phyloP scores from a whole-genome alignment of 2,113 vertebrate species.

The Catharus bicknelli region DNA sequence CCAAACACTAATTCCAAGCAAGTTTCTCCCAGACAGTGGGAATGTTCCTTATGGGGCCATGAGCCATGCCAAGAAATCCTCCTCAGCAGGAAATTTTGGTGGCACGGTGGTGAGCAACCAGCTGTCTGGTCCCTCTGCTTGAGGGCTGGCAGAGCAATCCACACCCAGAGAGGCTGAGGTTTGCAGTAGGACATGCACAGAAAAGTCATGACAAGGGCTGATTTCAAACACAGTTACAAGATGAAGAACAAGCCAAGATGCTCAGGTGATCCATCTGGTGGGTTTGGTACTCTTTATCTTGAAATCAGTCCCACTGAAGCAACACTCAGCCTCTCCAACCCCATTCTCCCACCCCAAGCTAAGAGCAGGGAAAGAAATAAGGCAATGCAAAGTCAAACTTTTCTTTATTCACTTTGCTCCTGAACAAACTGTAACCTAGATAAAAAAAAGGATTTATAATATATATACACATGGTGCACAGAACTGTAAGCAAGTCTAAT shows the following conservation, averaged over 20 bases:
- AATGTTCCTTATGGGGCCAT: background rate
- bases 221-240: background rate
- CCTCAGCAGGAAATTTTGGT: background rate
- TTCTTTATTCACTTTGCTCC: background rate
- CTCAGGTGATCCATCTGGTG: background rate
- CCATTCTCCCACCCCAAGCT: fast-evolving
- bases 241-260: background rate
- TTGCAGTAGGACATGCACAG: background rate
- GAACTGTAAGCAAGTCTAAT: background rate
- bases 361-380: background rate
- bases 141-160: background rate
- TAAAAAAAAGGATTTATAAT: background rate
- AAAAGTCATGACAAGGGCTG: background rate
- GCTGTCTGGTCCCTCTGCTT: fast-evolving
- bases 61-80: background rate
- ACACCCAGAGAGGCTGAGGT: background rate
- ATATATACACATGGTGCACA: background rate
- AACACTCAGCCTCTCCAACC: background rate
- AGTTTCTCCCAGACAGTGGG: background rate
- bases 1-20: background rate
- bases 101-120: background rate
- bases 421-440: background rate
- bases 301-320: background rate
- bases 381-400: background rate
- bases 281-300: background rate